A percentile compares a stretch with the other conserved stretches of the same genome.
These are phyloP conservation scores for Nasonia vitripennis DNA, from an alignment of 1,140 invertebrate genomes.

Conservation along the genomic window DNA sequence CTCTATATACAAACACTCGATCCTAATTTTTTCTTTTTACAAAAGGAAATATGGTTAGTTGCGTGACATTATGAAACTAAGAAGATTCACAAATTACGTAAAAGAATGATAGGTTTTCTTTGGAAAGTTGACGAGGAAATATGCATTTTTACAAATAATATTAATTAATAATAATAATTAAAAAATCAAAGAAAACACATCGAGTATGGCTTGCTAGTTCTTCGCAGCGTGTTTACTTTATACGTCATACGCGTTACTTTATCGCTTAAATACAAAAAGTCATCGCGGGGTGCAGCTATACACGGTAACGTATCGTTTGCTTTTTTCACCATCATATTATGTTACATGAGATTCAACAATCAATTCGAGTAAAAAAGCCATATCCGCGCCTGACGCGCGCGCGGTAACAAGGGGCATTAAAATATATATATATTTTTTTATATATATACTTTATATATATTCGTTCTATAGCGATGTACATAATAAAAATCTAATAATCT, in stretches of 20 bases:
- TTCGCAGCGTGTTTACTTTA: slow-evolving; percentile 63
- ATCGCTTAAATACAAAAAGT: slow-evolving; percentile 68
- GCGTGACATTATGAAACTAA: slow-evolving; percentile 39
- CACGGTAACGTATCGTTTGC: slow-evolving; percentile 66
- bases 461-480: slow-evolving; percentile 61
- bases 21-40: slow-evolving; percentile 29
- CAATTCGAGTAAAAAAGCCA: slow-evolving; percentile 72
- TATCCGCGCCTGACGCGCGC: slow-evolving; percentile 62
- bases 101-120: slow-evolving; percentile 42
- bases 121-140: slow-evolving; percentile 53
- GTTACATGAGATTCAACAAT: slow-evolving; percentile 74
- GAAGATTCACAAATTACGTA: slow-evolving; percentile 45
- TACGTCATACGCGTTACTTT: slow-evolving; percentile 62
- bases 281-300: slow-evolving; percentile 67
- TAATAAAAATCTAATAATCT: slow-evolving; percentile 68
- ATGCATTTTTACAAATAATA: slow-evolving; percentile 46
- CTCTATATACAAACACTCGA: slow-evolving; percentile 46
- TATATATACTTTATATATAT: slow-evolving; percentile 34
- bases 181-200: slow-evolving; percentile 58
- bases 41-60: slow-evolving; percentile 45
- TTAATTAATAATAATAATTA: slow-evolving; percentile 42
- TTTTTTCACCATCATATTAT: slow-evolving; percentile 60
- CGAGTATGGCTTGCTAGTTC: slow-evolving; percentile 65
- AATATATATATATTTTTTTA: slow-evolving; percentile 64
- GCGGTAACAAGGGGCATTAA: slow-evolving; percentile 72